Evolutionary conservation across 2,888 invertebrate species (phyloP).

Genomic region (Arctia plantaginis): DNA sequence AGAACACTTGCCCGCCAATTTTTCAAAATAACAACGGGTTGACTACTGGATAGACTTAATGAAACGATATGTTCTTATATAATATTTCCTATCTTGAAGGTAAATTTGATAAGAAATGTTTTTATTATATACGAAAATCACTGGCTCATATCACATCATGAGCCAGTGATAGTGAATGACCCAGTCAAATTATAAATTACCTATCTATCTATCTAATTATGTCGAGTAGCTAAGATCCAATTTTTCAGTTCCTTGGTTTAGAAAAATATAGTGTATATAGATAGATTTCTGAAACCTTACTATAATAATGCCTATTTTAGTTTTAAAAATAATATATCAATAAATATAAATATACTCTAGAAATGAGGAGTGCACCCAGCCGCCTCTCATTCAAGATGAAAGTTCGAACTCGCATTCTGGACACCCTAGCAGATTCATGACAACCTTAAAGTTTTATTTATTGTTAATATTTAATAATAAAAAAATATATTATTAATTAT

Average conservation of each 20-base stretch:
- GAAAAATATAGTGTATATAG: not conserved
- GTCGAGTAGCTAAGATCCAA: not conserved
- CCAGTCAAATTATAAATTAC: not conserved
- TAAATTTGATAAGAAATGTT: not conserved
- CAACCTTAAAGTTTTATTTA: too few relatives aligned
- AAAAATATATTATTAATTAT: too few relatives aligned
- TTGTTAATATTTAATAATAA: too few relatives aligned
- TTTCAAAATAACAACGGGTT: not conserved
- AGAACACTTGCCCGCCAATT: too few relatives aligned
- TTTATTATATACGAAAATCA: not conserved
- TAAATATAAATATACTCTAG: too few relatives aligned
- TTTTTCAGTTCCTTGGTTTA: too few relatives aligned
- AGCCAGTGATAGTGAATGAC: not conserved
- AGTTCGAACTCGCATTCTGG: too few relatives aligned
- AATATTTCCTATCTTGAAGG: not conserved
- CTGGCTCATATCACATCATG: not conserved
- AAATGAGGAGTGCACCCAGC: too few relatives aligned
- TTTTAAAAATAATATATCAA: not conserved
- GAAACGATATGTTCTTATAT: not conserved
- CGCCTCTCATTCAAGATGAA: too few relatives aligned
- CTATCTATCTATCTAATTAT: not conserved
- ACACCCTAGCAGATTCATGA: too few relatives aligned
- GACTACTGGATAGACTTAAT: not conserved
- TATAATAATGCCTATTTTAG: not conserved
- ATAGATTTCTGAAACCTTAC: not conserved